Evolutionary conservation across 2,797 vertebrate genomes (phyloP), one percentile per base, ranked within the genome.

Genomic region (Lacerta bilineata): DNA sequence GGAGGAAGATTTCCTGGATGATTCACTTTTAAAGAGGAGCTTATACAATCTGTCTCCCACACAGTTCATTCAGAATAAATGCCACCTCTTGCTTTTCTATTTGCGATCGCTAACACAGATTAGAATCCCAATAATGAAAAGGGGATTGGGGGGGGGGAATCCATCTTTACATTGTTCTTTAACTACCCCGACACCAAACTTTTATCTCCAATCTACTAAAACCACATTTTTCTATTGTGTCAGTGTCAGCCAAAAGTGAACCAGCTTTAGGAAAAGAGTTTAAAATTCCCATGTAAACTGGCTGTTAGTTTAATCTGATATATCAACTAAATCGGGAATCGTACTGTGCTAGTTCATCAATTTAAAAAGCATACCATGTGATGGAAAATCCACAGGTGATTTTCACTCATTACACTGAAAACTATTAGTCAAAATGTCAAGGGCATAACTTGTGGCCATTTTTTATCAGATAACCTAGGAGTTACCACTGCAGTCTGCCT

Each of bases 11-110:
- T 36, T 84, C 69, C n/a, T 25, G n/a, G 36, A 84, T 72, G 46
- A 84, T 17, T 39, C 46, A 74, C 69, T 55, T 55, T 84, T 39
- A 83, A 83, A 41, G 15, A 69, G 17, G 39, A 46, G 15, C 4
- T n/a, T 69, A 41, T 13, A 10, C 33, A 55, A 46, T 71, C 43
- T 83, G 81, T 50, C 66, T 83, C 61, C 66, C 29, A 83, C 50
- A 74, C 50, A 74, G 46, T 84, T 84, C 46, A 55, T 69, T 84
- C 46, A n/a, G 8, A 55, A 59, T 59, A 84, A n/a, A 55, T 72
- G 46, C 29, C 66, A 74, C 33, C 50, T 59, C 68, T 55, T 55
- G 50, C n/a, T 36, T 74, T 71, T 59, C n/a, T 74, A 75, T 59
- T 59, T 84, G 50, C 5, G 4, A 11, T 84, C 23, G 50, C 69